Percentiles rank a stretch among this genome's conserved stretches.
Evolutionary conservation across 2,888 invertebrate species (phyloP).

Genomic region (Latrodectus elegans): DNA sequence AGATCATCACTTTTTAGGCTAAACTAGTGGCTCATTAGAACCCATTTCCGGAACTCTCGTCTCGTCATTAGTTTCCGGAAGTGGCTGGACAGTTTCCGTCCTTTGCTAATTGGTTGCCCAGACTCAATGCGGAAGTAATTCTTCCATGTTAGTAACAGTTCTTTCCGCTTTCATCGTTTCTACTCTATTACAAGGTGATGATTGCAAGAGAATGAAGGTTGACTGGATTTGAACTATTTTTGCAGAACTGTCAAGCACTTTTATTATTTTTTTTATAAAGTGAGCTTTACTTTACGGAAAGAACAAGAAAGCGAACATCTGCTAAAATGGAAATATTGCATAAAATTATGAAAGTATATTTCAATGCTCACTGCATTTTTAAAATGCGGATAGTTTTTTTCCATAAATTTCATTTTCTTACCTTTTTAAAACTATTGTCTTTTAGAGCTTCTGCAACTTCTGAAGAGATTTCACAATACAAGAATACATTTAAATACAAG

Average conservation of each 20-base stretch:
- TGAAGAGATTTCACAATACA: no score
- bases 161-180: conserved; percentile 27
- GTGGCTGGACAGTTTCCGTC: conserved; percentile 58
- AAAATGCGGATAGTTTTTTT: no score
- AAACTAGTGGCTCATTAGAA: conserved; percentile 40
- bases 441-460: no score
- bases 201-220: conserved; percentile 1
- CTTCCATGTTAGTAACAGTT: conserved; percentile 53
- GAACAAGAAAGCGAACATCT: no score
- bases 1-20: conserved; percentile 34
- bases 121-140: conserved; percentile 43
- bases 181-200: background rate
- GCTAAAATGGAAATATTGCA: no score
- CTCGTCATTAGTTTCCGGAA: conserved; percentile 56
- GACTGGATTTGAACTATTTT: background rate
- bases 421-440: no score
- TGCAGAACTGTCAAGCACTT: background rate
- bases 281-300: no score
- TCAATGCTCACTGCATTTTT: no score
- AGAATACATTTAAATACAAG: no score
- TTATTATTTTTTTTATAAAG: no score
- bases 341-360: no score
- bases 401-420: no score
- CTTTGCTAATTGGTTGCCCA: conserved; percentile 45
- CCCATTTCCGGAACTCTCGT: conserved; percentile 41